Base-by-base conservation (phyloP, 2,888 invertebrate genomes). In the Orthosia gothica region DNA sequence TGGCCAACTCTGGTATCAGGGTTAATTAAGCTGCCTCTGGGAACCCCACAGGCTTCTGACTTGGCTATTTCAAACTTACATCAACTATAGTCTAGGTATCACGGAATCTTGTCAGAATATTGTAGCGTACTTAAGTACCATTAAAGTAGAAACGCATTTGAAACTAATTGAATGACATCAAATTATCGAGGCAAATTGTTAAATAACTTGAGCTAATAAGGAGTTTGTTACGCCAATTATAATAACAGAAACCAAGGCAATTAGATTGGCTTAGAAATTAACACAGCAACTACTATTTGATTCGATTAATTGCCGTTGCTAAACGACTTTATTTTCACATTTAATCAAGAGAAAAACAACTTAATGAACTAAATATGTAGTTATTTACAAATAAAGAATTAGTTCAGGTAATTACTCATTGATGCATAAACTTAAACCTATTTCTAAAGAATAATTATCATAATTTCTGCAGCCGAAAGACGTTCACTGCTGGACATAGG, bases 131-230 rank as follows among this genome's bases (percentile, higher is more conserved):
- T 32, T 26, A 15, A n/a, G 11, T 13, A 9, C 13, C 20, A 13
- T 16, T 49, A 11, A 73, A 32, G 18, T 65, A 3, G 15, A 9
- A 4, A n/a, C 3, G 12, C 40, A n/a, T 26, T 59, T n/a, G 18
- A 18, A 12, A 57, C 9, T 9, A 18, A 50, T 52, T 52, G 3
- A 74, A 23, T 52, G 2, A 32, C 18, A 47, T 1, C 3, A 45
- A 20, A 45, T 12, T 50, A 58, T 50, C 5, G 11, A 5, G 26
- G 47, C 58, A 76, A 58, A 66, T 76, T 13, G 50, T 16, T 23
- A 32, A 58, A 58, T 52, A 58, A 23, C 18, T 64, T 18, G 12
- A 52, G 50, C 32, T 1, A 23, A 4, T 64, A 75, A 4, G 65
- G 20, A 47, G 18, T 45, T 58, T 32, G 11, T 47, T 52, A 66